Percentiles rank a stretch among this genome's conserved stretches.
Conservation (phyloP, 2,113 vertebrate genomes). For the Zapornia atra region DNA sequence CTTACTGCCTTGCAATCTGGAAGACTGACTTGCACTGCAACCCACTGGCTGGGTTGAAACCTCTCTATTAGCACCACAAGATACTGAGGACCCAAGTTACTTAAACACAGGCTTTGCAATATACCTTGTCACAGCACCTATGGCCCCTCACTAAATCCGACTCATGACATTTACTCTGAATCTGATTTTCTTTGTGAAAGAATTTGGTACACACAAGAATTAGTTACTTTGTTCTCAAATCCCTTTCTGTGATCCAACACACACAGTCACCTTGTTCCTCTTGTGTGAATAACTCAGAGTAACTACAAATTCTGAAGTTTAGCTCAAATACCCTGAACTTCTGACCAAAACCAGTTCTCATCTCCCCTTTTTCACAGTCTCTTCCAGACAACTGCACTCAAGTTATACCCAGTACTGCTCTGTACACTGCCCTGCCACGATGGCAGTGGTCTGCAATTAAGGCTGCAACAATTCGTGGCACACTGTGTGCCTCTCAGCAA, state of each 20-base stretch:
- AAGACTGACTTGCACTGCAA: not conserved
- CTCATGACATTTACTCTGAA: constrained; percentile 2
- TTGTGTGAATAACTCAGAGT: not conserved
- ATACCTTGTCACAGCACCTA: not conserved
- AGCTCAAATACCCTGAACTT: not conserved
- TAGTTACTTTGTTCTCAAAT: not conserved
- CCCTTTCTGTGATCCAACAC: not conserved
- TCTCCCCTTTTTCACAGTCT: not conserved
- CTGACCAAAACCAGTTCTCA: not conserved
- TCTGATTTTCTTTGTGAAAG: not conserved
- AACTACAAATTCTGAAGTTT: not conserved
- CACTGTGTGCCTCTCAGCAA: not conserved
- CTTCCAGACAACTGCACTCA: not conserved
- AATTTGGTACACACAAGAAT: not conserved
- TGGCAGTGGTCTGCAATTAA: not conserved
- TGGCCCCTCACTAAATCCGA: not conserved
- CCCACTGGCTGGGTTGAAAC: not conserved
- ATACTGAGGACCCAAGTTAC: not conserved
- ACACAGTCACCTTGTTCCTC: not conserved
- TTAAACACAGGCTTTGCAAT: not conserved
- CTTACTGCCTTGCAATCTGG: not conserved
- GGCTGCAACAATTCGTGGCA: not conserved
- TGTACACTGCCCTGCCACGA: not conserved
- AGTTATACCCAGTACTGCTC: not conserved
- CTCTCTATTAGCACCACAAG: not conserved